Base-by-base conservation (phyloP, 2,888 invertebrate species). In the Blastobasis lacticolella region DNA sequence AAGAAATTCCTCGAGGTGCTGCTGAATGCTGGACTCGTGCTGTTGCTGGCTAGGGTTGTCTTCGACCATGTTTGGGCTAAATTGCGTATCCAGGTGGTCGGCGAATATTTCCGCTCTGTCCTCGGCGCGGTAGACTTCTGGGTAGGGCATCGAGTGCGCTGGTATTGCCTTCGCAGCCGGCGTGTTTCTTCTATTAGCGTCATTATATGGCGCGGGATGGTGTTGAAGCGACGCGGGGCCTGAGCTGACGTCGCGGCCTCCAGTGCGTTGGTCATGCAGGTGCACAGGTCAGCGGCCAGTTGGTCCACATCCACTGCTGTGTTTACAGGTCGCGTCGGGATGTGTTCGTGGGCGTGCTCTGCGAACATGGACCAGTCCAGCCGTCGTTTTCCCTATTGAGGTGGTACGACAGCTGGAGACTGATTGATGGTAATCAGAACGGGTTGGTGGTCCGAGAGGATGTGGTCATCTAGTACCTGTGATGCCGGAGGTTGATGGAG, bases 101-200 rank as follows among this genome's bases (percentile, higher is more conserved):
- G 56, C 54, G 23, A 54, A 46, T 10, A 54, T 40, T 1, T 53
- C 49, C 4, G 55, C 55, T 37, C 46, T 38, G 40, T 56, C 52
- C 6, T 46, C 48, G 1, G 56, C 55, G 1, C 36, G n/a, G 54
- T 52, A 54, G 9, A 9, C 10, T 53, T 53, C 0, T 10, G 6
- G 3, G 45, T 42, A 0, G 54, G 54, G 52, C 50, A 54, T 6
- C 51, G 38, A 2, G 44, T 49, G 1, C 37, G n/a, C 5, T 52
- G 48, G 52, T 54, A 56, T n/a, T 38, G 10, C 8, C 43, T 4
- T 4, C 54, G 43, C 7, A 52, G 41, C 23, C 41, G 42, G 40
- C 55, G 45, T 42, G 53, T 56, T 1, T 41, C 9, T 37, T 5
- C 3, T 0, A 53, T 37, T 4, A 46, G 9, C 37, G 8, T n/a